phyloP scores from a whole-genome alignment of 2,797 vertebrate species.

The Graptemys geographica region DNA sequence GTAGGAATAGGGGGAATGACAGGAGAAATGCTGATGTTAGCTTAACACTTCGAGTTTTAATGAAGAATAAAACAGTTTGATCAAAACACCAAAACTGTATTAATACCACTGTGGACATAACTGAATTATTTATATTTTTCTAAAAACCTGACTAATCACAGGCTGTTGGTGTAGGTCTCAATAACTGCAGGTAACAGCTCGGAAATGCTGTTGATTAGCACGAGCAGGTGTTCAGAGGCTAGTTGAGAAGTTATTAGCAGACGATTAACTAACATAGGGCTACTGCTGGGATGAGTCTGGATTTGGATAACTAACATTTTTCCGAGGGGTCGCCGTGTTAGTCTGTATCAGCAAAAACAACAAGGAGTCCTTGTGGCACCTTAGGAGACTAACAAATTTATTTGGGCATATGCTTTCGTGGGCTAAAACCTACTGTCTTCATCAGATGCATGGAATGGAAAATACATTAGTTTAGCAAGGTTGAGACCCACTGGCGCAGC shows the following conservation, averaged over 20 bases:
- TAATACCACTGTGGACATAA: not conserved
- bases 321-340: no score
- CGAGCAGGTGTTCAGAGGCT: not conserved
- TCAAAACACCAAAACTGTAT: not conserved
- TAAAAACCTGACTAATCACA: not conserved
- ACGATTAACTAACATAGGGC: not conserved
- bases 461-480: no score
- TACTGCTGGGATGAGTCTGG: not conserved
- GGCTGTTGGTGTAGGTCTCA: not conserved
- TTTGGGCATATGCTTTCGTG: no score
- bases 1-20: not conserved
- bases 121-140: not conserved
- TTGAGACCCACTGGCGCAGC: no score
- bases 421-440: no score
- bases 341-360: no score
- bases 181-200: not conserved
- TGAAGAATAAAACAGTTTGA: not conserved
- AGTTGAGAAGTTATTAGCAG: not conserved
- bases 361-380: no score
- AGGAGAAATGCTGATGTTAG: not conserved
- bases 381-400: no score
- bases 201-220: not conserved
- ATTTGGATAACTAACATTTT: not conserved
- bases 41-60: not conserved
- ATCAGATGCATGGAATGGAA: no score